Conservation (phyloP, 2,797 vertebrate species). For the Parauchenoglanis punctatus region DNA sequence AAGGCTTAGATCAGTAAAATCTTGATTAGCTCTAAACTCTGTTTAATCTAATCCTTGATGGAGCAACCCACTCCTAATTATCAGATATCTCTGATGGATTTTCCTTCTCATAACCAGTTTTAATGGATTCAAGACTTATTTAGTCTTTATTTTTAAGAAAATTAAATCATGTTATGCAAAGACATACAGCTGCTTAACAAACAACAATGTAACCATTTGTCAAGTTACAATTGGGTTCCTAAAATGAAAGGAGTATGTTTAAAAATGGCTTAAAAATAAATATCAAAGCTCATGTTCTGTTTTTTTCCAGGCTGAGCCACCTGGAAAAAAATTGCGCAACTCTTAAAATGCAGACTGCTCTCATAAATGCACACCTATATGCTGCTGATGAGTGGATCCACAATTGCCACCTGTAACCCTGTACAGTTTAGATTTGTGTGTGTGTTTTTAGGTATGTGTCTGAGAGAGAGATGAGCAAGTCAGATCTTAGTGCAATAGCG, state of each 20-base stretch:
- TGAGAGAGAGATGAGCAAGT: slow-evolving; percentile 26
- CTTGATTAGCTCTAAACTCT: neutral
- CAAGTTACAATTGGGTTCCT: neutral
- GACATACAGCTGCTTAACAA: neutral
- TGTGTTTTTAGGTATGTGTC: slow-evolving; percentile 11
- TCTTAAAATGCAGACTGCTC: neutral
- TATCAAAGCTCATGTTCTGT: neutral
- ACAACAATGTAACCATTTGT: neutral
- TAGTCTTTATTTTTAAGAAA: neutral
- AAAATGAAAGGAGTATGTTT: neutral
- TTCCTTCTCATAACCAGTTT: neutral
- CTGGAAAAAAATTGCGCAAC: neutral
- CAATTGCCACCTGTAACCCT: neutral
- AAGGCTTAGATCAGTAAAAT: neutral
- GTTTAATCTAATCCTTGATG: neutral
- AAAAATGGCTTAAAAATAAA: neutral
- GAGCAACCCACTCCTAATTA: neutral
- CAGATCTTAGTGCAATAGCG: slow-evolving; percentile 14
- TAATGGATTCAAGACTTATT: neutral
- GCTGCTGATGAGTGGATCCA: neutral
- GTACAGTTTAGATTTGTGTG: slow-evolving; percentile 1
- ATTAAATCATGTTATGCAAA: neutral
- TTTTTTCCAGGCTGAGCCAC: neutral
- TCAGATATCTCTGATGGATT: neutral
- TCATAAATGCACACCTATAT: neutral